phyloP scores from a whole-genome alignment of 2,888 invertebrate species.

The Morpho achilles region DNA sequence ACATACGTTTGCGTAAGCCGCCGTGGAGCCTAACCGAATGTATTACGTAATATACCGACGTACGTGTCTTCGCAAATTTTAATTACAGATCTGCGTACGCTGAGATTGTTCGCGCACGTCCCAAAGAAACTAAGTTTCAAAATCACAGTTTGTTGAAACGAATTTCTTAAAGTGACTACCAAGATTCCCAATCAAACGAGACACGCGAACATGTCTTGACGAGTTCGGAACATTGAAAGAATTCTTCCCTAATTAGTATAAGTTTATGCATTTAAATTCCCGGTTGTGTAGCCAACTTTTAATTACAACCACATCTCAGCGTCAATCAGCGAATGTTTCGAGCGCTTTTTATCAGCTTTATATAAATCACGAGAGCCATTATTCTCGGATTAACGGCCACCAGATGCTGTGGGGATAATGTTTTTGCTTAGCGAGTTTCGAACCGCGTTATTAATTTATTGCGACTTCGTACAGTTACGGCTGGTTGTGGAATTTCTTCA shows the following conservation, averaged over 20 bases:
- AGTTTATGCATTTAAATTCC: constrained; percentile 66
- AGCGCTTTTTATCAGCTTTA: constrained; percentile 38
- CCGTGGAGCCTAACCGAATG: constrained; percentile 15
- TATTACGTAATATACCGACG: constrained; percentile 43
- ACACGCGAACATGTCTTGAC: constrained; percentile 55
- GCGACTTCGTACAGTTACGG: constrained; percentile 29
- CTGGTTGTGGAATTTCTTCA: constrained; percentile 16
- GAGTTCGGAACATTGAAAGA: constrained; percentile 39
- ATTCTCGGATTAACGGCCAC: constrained; percentile 44
- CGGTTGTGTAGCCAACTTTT: constrained; percentile 56
- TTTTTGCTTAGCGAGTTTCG: constrained; percentile 46
- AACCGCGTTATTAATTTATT: constrained; percentile 52
- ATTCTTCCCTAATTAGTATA: constrained; percentile 73
- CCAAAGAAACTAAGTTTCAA: constrained; percentile 42
- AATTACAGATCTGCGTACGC: constrained; percentile 30
- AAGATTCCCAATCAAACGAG: constrained; percentile 76
- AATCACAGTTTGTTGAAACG: constrained; percentile 52
- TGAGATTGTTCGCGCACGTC: constrained; percentile 23
- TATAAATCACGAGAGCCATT: constrained; percentile 36
- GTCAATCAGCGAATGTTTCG: constrained; percentile 46
- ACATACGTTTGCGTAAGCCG: constrained; percentile 28
- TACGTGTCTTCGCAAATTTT: constrained; percentile 38
- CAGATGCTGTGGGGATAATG: constrained; percentile 46
- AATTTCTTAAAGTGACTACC: constrained; percentile 67
- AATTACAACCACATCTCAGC: constrained; percentile 51